Evolutionary conservation across 2,113 vertebrate species (phyloP), one percentile per base, ranked within the genome.

Genomic region (Gnathonemus echidnorhynchus): DNA sequence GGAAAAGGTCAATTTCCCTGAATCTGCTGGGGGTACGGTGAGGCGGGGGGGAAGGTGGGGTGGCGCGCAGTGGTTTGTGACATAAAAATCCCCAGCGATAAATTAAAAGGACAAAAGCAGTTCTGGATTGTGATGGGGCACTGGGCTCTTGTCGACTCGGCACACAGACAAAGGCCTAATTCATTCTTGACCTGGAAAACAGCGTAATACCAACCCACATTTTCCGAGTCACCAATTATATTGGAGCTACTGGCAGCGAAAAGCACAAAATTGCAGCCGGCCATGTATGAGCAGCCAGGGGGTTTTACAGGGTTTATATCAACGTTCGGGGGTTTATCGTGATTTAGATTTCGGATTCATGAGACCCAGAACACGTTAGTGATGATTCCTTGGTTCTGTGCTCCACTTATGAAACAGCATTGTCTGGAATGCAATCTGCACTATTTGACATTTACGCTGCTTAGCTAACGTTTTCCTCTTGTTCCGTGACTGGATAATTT

Each of bases 61-160:
- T 35, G 52, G 3, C 13, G 15, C 2, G 66, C 62, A 89, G 27
- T 15, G 7, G 42, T 27, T 50, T 49, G n/a, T 80, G 45, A 89
- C 24, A 17, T 31, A 2, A 42, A 66, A 27, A 27, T 80, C 88
- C 62, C 62, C 46, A 13, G 66, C 66, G n/a, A 39, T 19, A 77
- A 77, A 49, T 24, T 49, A 87, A 87, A 53, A 56, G 86, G 86
- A 56, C 49, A 87, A 53, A 53, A 87, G 49, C 27, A 87, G n/a
- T 87, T 53, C 31, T 53, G n/a, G 10, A 53, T 52, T 35, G 50
- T 87, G 48, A 53, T 39, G 13, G 15, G 17, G 50, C 9, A 35
- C 50, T 6, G 17, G 31, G 27, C 24, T 27, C 13, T 19, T 31
- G 49, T 48, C 31, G n/a, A 53, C 86, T 35, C 19, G 10, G 6